Evolutionary conservation across 2,888 invertebrate genomes (phyloP).

Genomic region (Eupithecia insigniata): DNA sequence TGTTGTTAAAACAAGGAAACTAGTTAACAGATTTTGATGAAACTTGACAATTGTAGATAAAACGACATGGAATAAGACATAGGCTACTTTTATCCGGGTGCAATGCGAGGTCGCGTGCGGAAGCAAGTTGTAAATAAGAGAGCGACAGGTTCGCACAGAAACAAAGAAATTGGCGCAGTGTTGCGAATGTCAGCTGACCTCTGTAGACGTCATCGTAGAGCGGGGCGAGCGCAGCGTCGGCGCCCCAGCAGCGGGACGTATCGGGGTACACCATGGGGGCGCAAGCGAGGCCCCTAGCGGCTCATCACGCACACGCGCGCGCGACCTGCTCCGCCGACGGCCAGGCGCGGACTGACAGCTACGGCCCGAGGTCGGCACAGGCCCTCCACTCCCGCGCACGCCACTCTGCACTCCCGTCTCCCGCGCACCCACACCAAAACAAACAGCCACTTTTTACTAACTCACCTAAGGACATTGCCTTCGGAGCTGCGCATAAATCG

Average conservation of each 20-base stretch:
- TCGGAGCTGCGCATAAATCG: conserved; percentile 45
- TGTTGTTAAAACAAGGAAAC: background rate
- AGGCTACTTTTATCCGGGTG: background rate
- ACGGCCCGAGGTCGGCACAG: conserved; percentile 28
- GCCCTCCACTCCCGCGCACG: conserved; percentile 29
- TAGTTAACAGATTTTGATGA: background rate
- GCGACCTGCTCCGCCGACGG: conserved; percentile 76
- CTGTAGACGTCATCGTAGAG: conserved; percentile 87
- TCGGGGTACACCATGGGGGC: conserved; percentile 86
- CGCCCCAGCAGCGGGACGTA: conserved; percentile 84
- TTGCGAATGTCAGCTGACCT: conserved; percentile 81
- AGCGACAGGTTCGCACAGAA: conserved; percentile 53
- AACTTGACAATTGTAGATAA: background rate
- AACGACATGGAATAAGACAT: background rate
- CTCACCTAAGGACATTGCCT: conserved; percentile 52
- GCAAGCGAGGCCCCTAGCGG: conserved; percentile 60
- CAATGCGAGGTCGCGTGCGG: conserved; percentile 3
- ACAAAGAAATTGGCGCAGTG: conserved; percentile 60
- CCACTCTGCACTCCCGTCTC: conserved; percentile 32
- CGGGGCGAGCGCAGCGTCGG: conserved; percentile 86
- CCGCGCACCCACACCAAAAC: conserved; percentile 43
- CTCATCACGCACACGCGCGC: conserved; percentile 66
- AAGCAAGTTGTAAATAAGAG: conserved; percentile 36
- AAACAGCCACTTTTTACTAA: conserved; percentile 50
- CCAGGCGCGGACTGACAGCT: conserved; percentile 72